These are phyloP conservation scores for Dicerorhinus sumatrensis DNA, from an alignment of 2,113 vertebrate species.

Conservation along the genomic window DNA sequence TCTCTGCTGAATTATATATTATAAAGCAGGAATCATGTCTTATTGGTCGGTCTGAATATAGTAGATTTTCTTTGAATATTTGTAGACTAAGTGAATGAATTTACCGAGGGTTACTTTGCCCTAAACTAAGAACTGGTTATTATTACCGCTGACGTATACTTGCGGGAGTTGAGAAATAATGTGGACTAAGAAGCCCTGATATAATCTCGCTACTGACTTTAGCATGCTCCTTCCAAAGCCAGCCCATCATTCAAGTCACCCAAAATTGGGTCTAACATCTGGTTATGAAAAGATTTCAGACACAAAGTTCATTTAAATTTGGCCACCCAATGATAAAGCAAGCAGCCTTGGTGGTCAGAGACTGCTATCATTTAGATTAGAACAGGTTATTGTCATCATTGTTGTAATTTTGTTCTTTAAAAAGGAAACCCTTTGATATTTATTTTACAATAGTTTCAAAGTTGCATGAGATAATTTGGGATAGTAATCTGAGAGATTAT, in stretches of 20 bases:
- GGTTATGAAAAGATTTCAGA: conserved; percentile 40
- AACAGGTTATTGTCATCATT: neutral
- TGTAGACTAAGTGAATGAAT: conserved; percentile 24
- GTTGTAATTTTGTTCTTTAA: conserved; percentile 33
- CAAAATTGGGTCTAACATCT: conserved; percentile 1
- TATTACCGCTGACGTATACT: neutral
- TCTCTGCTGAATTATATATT: neutral
- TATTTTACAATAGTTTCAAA: conserved; percentile 21
- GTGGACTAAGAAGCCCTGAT: neutral
- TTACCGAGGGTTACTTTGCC: neutral
- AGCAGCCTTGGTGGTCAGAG: neutral
- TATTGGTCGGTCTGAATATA: neutral
- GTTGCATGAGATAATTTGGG: conserved; percentile 39
- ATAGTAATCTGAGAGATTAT: neutral
- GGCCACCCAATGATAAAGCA: neutral
- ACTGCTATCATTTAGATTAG: neutral
- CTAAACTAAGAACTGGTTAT: neutral
- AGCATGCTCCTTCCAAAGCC: neutral
- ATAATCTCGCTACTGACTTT: neutral
- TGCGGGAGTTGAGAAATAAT: neutral
- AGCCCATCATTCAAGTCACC: neutral
- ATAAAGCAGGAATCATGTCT: conserved; percentile 9
- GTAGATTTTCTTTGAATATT: conserved; percentile 38
- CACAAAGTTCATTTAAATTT: conserved; percentile 2
- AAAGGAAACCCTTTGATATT: conserved; percentile 35